Percentiles rank a stretch among this genome's conserved stretches.
These are phyloP conservation scores for Colaptes auratus DNA, from an alignment of 2,113 vertebrate species.

Conservation along the genomic window DNA sequence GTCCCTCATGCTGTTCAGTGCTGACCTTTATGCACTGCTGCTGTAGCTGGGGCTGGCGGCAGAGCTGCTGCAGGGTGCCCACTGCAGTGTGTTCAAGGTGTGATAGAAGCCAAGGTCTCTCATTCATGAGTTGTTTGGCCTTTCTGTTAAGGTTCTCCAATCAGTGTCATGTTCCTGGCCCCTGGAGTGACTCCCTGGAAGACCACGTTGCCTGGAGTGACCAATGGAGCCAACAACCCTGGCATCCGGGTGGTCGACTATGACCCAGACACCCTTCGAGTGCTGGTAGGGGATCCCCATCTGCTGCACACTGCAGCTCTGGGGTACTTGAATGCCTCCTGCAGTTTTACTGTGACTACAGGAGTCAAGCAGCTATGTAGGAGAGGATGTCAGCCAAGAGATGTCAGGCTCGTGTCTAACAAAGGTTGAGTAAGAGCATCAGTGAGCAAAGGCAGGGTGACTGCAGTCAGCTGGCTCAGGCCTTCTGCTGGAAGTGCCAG, in stretches of 20 bases:
- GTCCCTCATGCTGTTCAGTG: rapidly evolving
- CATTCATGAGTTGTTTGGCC: not conserved
- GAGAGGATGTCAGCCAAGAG: not conserved
- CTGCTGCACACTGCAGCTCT: not conserved
- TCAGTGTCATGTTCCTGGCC: conserved; percentile 88
- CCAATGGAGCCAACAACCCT: conserved; percentile 93
- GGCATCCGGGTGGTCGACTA: conserved; percentile 89
- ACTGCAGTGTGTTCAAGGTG: rapidly evolving
- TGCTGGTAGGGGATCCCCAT: conserved; percentile 78
- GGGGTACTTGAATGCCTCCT: not conserved
- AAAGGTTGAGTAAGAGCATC: not conserved
- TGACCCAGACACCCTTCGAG: conserved; percentile 81
- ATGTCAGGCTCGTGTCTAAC: rapidly evolving
- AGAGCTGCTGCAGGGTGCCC: not conserved
- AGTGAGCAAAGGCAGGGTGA: not conserved
- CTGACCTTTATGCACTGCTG: rapidly evolving
- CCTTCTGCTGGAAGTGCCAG: not conserved
- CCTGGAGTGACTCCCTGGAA: conserved; percentile 95
- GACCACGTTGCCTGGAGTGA: conserved; percentile 90
- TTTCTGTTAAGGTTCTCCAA: conserved; percentile 77
- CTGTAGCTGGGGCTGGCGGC: not conserved
- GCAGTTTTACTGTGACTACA: not conserved
- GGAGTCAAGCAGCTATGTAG: not conserved
- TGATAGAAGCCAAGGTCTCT: not conserved
- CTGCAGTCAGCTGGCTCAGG: not conserved